Evolutionary conservation across 1,140 invertebrate genomes (phyloP), one percentile per base, ranked within the genome.

Genomic region (Orussus abietinus): DNA sequence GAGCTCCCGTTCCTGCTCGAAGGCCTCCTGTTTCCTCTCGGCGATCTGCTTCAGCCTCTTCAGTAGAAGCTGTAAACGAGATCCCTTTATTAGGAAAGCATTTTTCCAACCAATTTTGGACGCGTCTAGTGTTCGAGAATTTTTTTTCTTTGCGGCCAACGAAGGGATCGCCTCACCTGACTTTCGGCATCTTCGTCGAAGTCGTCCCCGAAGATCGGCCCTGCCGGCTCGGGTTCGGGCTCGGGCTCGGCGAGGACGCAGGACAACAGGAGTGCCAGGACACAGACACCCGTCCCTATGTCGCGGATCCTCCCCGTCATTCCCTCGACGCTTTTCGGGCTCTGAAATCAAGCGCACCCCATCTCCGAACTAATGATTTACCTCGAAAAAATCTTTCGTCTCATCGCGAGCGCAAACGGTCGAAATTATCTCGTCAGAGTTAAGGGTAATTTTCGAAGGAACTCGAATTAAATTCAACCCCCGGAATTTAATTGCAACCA

Each of bases 301-400:
- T 36, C 31, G 22, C 32, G 40, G 40, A 37, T 47, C 33, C 45
- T 53, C 51, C 42, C 42, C 59, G 47, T 68, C 69, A 72, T 70
- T 59, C 55, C 62, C 49, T 57, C 20, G 40, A 50, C 3, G 39
- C 19, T 35, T 54, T 32, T 26, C 36, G 13, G 10, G 33, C 32
- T 37, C 63, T 64, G 40, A 21, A 62, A 57, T 22, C 30, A 34
- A 11, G 4, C 14, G 5, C 9, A 14, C 14, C n/a, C 15, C 10
- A 33, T 12, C 15, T 10, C 31, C 11, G 11, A 14, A 12, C 31
- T n/a, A 3, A 5, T 33, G 15, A 33, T 11, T 3, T 33, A 33
- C 10, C n/a, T n/a, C n/a, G n/a, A n/a, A n/a, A n/a, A n/a, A n/a
- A n/a, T n/a, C n/a, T n/a, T n/a, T n/a, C n/a, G n/a, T n/a, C n/a